Conservation (phyloP, 2,888 invertebrate species). For the Tenthredo notha region DNA sequence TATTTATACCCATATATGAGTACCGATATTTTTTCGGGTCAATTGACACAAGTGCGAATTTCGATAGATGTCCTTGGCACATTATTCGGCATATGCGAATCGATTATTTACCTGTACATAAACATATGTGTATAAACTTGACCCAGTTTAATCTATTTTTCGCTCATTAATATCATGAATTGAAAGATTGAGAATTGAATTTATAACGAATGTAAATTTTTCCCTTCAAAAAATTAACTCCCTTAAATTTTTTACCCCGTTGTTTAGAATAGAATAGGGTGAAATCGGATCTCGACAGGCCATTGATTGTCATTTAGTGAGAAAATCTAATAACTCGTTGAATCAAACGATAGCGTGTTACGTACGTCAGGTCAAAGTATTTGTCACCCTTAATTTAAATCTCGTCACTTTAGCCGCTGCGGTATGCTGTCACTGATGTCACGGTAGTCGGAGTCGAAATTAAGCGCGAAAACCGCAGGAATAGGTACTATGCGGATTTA, state of each 20-base stretch:
- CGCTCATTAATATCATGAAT: background rate
- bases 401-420: conserved; percentile 39
- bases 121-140: background rate
- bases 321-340: background rate
- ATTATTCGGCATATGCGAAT: background rate
- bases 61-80: background rate
- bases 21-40: background rate
- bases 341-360: background rate
- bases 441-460: conserved; percentile 20
- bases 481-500: background rate
- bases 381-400: conserved; percentile 34
- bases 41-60: background rate
- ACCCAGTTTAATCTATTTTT: background rate
- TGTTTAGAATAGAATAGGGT: background rate
- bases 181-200: background rate
- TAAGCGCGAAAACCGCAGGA: conserved; percentile 4
- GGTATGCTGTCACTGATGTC: conserved; percentile 28
- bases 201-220: background rate
- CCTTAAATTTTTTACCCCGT: background rate
- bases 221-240: background rate
- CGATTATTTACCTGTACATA: background rate
- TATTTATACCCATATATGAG: background rate
- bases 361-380: conserved; percentile 21
- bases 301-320: background rate
- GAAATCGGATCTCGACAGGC: background rate